Evolutionary conservation across 2,797 vertebrate species (phyloP), one percentile per base, ranked within the genome.

Genomic region (Propithecus deckenii): DNA sequence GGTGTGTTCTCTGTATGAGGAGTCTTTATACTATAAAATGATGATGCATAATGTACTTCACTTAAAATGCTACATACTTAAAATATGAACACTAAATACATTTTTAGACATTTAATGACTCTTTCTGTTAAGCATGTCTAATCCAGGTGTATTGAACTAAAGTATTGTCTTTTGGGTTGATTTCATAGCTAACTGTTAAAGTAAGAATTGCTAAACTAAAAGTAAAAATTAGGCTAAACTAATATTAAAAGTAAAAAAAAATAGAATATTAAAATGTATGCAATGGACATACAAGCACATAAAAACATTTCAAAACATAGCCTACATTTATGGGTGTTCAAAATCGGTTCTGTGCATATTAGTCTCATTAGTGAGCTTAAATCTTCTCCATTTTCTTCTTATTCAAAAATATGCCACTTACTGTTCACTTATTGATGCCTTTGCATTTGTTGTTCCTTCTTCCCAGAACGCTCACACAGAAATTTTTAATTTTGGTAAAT

Each of bases 401-500:
- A 57, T 25, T 86, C 7, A 87, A 74, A 61, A 83, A 43, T 48
- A 59, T 48, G 18, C 17, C 4, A 43, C 0, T 48, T 61, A 94
- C 91, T 57, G 4, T 63, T 61, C 46, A 74, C 13, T 41, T 86
- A 46, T 79, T 43, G 89, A 5, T 61, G 12, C 25, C 38, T 92
- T 84, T 87, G 7, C 7, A 72, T 85, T 74, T 89, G 30, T 1
- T 35, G 2, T 69, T 78, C 30, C 11, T 14, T 72, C 35, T 32
- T 90, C 25, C 4, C 30, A 93, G 38, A 84, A 48, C 75, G 2
- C 2, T 79, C 5, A 35, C 11, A 41, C 11, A 83, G 23, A 74
- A 80, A 50, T 20, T 94, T 93, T 87, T 63, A 69, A 89, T 80
- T 43, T 79, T 59, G 8, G 89, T 87, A 75, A 79, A 75, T 71